Evolutionary conservation across 1,140 invertebrate species (phyloP).

Genomic region (Caerostris extrusa): DNA sequence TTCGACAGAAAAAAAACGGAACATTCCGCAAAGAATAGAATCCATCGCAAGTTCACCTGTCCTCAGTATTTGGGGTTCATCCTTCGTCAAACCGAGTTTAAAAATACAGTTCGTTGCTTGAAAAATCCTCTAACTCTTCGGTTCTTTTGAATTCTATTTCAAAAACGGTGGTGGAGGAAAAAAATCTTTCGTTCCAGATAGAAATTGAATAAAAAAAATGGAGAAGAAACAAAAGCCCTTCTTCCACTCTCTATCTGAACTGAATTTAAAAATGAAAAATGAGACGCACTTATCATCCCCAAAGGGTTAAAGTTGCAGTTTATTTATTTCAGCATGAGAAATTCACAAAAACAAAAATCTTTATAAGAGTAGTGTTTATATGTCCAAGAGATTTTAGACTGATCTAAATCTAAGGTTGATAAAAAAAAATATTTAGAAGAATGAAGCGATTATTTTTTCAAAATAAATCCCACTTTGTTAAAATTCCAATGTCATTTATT

Average conservation of each 20-base stretch:
- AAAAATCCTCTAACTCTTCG: neutral
- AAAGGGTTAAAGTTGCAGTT: neutral
- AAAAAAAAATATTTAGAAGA: too few relatives aligned
- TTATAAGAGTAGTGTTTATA: too few relatives aligned
- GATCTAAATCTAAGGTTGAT: too few relatives aligned
- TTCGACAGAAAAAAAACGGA: neutral
- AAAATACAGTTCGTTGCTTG: slow-evolving; percentile 32
- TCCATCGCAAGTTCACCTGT: slow-evolving; percentile 49
- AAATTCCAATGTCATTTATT: too few relatives aligned
- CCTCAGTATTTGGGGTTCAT: neutral
- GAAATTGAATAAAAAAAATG: slow-evolving; percentile 7
- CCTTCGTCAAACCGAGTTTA: slow-evolving; percentile 47
- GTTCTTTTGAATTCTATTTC: slow-evolving; percentile 6
- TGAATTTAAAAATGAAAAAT: slow-evolving; percentile 51
- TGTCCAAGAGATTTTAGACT: too few relatives aligned
- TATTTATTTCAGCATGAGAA: neutral
- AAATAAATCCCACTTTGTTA: too few relatives aligned
- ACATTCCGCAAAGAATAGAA: neutral
- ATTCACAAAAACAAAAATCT: too few relatives aligned
- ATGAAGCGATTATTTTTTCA: too few relatives aligned
- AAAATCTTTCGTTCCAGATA: too few relatives aligned
- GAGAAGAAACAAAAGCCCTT: neutral
- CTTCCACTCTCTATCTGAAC: neutral
- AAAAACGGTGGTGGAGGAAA: neutral
- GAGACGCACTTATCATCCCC: neutral